phyloP scores from a whole-genome alignment of 2,113 vertebrate species.

The Oreochromis niloticus region DNA sequence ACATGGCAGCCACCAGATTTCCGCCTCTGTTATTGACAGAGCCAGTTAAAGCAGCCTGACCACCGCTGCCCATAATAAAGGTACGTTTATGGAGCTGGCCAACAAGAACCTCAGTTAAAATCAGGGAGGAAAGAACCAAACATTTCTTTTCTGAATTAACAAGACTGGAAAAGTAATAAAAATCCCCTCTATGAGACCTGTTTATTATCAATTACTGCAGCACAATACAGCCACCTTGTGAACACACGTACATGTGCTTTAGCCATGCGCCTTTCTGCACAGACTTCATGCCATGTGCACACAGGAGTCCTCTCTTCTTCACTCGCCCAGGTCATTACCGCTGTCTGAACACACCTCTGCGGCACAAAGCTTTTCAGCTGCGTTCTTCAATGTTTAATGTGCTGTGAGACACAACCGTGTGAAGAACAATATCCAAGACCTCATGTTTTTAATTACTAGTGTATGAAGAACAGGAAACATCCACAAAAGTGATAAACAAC shows the following conservation, averaged over 20 bases:
- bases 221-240: conserved; percentile 43
- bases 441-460: neutral
- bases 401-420: neutral
- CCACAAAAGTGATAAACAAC: neutral
- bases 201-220: conserved; percentile 62
- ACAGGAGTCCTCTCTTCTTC: conserved; percentile 18
- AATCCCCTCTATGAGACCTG: conserved; percentile 49
- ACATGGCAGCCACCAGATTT: conserved; percentile 58
- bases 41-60: conserved; percentile 40
- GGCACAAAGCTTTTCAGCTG: neutral
- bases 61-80: conserved; percentile 54
- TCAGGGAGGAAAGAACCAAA: conserved; percentile 44
- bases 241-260: conserved; percentile 35
- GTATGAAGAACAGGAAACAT: neutral
- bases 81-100: conserved; percentile 61
- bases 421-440: neutral
- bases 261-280: conserved; percentile 26
- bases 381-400: neutral
- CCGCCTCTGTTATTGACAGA: conserved; percentile 70
- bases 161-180: conserved; percentile 67
- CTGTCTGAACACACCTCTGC: conserved; percentile 2
- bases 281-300: conserved; percentile 22
- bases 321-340: conserved; percentile 10
- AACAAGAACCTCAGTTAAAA: conserved; percentile 30
- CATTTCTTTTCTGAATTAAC: conserved; percentile 61